Base-by-base conservation (phyloP, 1,140 invertebrate species). In the Bombus superbus region DNA sequence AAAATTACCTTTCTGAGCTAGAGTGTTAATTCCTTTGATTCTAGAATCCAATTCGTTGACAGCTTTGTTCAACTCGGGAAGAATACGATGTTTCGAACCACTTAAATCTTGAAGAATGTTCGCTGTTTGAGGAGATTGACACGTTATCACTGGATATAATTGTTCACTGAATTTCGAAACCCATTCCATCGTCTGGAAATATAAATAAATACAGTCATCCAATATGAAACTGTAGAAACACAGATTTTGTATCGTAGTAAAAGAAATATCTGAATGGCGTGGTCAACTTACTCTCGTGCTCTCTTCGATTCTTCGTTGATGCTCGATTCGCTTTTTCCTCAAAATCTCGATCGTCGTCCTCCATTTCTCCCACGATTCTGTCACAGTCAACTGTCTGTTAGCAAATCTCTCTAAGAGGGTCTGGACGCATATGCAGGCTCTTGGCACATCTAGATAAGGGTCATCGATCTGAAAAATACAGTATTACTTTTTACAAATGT, bases 141-240 rank as follows among this genome's bases (percentile, higher is more conserved):
- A 96, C 68, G 96, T 97, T 82, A 98, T 96, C 35, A 98, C 96
- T 28, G 98, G 98, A 96, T 98, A 98, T 81, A 98, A 94, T 86
- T 97, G 96, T 77, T 96, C 96, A 91, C 97, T 96, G 89, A 97
- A 96, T 94, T 97, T 97, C n/a, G 97, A 96, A 88, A 97, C 96
- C 96, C 96, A 97, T 89, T 97, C 96, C 86, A 98, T 96, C 44
- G 97, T 97, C 97, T 98, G 94, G 0, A 94, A 94, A 89, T 90
- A 90, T 62, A 5, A 25, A 73, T 25, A 82, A 78, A 73, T 6
- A 28, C 25, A 35, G 1, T 66, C 6, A 2, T 28, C 10, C 35
- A 1, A 69, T 53, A 10, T 6, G n/a, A 11, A 82, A n/a, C n/a
- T 1, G 22, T 22, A 0, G 47, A n/a, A 38, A 32, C 9, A 4